Base-by-base conservation (phyloP, 1,140 invertebrate genomes). In the Bombus sibiricus region DNA sequence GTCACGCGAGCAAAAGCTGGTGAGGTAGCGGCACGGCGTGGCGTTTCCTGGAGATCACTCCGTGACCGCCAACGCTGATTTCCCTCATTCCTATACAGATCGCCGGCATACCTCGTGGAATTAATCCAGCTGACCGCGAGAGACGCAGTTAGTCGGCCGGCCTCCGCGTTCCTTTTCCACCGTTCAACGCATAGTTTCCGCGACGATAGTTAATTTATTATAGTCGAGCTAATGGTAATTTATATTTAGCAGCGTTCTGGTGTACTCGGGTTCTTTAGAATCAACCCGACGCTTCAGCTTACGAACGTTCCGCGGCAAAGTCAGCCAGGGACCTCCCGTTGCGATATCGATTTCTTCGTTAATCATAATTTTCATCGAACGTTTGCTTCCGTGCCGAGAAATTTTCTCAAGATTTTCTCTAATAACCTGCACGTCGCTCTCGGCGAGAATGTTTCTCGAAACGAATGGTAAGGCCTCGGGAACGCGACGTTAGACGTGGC, bases 31-130 rank as follows among this genome's bases (percentile, higher is more conserved):
- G 47, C 47, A 8, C 47, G 47, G 47, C 37, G 34, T 43, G 39
- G 37, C 53, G 34, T 71, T 80, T 47, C 68, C 34, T 69, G 25
- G 78, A 28, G 39, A 81, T 64, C 69, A 5, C 5, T 15, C 12
- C 34, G 68, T 41, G 10, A 73, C 68, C 37, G 32, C 37, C 15
- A 8, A 25, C 32, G 32, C 28, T 62, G 66, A 81, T 81, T 81
- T 81, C 62, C 71, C 41, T 41, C 39, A 41, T 64, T 41, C 12
- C 28, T 62, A 22, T 34, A 74, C n/a, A 43, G 74, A 81, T 74
- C 72, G 69, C 8, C 28, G 8, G 9, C 43, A 39, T 25, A 34
- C 28, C 37, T 57, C 66, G 22, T 18, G 41, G 57, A 41, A 74
- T 74, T 72, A 81, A 81, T 62, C 47, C 6, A 28, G 34, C 43